Conservation (phyloP, 2,797 vertebrate species). For the Rhinella marina region DNA sequence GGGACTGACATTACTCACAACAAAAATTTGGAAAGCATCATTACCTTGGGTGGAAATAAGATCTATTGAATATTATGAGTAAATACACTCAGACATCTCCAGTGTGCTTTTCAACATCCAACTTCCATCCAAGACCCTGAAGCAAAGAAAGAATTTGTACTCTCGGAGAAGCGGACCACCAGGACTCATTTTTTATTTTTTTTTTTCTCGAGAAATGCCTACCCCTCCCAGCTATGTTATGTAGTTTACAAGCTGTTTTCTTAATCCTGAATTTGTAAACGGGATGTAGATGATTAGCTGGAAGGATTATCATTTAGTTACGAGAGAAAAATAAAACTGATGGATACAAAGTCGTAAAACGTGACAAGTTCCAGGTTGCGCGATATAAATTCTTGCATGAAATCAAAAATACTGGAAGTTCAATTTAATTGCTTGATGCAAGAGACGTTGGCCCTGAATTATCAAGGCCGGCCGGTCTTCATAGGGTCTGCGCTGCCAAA, state of each 20-base stretch:
- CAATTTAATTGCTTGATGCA: neutral
- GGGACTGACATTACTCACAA: conserved; percentile 12
- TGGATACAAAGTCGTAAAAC: neutral
- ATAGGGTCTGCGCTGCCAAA: too few species aligned
- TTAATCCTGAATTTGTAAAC: conserved; percentile 42
- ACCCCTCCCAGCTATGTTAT: conserved; percentile 31
- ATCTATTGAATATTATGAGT: conserved; percentile 31
- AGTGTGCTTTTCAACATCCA: conserved; percentile 12
- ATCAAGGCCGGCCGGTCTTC: too few species aligned
- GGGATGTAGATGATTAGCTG: conserved; percentile 13
- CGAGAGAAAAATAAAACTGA: neutral
- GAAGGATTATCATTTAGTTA: neutral
- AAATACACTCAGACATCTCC: conserved; percentile 32
- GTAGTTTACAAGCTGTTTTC: conserved; percentile 30
- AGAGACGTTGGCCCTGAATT: neutral
- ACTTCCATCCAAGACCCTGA: conserved; percentile 26
- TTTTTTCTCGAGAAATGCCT: neutral
- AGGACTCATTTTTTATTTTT: conserved; percentile 2
- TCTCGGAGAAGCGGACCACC: conserved; percentile 25
- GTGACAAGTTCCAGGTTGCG: neutral
- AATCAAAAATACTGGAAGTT: neutral
- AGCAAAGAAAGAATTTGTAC: conserved; percentile 10
- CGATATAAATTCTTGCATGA: neutral
- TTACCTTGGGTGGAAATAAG: conserved; percentile 34
- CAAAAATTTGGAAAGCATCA: conserved; percentile 30